Evolutionary conservation across 1,140 invertebrate genomes (phyloP), one percentile per base, ranked within the genome.

Genomic region (Megalonaias nervosa): DNA sequence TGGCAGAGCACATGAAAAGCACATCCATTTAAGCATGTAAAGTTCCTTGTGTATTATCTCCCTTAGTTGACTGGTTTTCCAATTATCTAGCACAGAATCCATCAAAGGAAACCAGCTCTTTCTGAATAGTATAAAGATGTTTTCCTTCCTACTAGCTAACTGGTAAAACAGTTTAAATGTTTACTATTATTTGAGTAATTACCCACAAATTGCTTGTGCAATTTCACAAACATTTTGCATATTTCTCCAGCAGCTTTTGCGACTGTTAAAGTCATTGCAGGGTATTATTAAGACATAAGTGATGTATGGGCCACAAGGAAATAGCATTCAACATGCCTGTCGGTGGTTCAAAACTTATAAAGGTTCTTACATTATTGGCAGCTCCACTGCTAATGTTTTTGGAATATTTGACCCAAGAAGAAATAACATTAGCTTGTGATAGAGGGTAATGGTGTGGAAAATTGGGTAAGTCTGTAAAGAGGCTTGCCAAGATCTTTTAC

Each of bases 181-280:
- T 61, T 67, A 60, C 67, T 71, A 80, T 71, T 71, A 73, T 72
- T 80, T 75, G 73, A 72, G 69, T 78, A 78, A 78, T 78, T 79
- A 66, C 73, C 57, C 57, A 23, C 71, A 79, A 74, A 79, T 79
- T 66, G 71, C 67, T 71, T 79, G 71, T 74, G 66, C 59, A 73
- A 74, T 72, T 60, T 21, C 68, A 14, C 69, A 58, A 67, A 57
- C 67, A 69, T n/a, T 31, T 38, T 58, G 64, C 55, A 21, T n/a
- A 66, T 74, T 71, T 72, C 61, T 31, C 59, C 67, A 65, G 66
- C 21, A 66, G 64, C 64, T 21, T 23, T 64, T 23, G 17, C 4
- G 23, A 19, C 65, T 79, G 77, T n/a, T 48, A 62, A 74, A 74
- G 67, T 69, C 77, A 74, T 57, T 74, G 73, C 31, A 17, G 19